Evolutionary conservation across 2,888 invertebrate genomes (phyloP).

Genomic region (Schizaphis graminum): DNA sequence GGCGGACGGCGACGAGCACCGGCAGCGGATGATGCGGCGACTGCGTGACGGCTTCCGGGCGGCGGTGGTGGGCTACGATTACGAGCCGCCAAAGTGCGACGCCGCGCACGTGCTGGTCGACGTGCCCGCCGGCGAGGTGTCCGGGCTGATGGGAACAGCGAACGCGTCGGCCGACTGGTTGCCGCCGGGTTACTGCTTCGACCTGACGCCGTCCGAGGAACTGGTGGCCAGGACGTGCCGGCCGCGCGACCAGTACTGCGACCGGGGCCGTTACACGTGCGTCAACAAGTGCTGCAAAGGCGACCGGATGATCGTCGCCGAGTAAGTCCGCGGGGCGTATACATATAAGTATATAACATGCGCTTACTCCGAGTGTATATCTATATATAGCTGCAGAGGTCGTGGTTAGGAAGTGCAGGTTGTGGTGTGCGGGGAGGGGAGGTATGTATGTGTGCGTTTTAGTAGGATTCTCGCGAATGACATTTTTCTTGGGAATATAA

Average conservation of each 20-base stretch:
- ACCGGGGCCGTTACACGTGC: constrained; percentile 41
- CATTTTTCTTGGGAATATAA: background rate
- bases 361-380: background rate
- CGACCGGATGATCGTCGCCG: background rate
- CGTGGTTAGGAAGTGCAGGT: background rate
- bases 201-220: constrained; percentile 36
- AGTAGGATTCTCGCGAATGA: background rate
- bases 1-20: background rate
- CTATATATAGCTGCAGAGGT: too few species aligned
- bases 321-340: constrained; percentile 5
- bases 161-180: constrained; percentile 62
- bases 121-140: constrained; percentile 65
- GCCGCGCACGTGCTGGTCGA: constrained; percentile 67
- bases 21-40: background rate
- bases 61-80: constrained; percentile 40
- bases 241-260: constrained; percentile 29
- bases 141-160: constrained; percentile 8
- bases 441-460: background rate
- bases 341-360: background rate
- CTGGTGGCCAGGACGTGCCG: constrained; percentile 69
- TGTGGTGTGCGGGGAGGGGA: too few species aligned
- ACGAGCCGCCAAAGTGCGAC: constrained; percentile 66
- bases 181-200: constrained; percentile 21
- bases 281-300: constrained; percentile 46
- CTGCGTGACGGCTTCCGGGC: background rate